Conservation (phyloP, 2,888 invertebrate genomes). For the Kuschelorhynchus macadamiae region DNA sequence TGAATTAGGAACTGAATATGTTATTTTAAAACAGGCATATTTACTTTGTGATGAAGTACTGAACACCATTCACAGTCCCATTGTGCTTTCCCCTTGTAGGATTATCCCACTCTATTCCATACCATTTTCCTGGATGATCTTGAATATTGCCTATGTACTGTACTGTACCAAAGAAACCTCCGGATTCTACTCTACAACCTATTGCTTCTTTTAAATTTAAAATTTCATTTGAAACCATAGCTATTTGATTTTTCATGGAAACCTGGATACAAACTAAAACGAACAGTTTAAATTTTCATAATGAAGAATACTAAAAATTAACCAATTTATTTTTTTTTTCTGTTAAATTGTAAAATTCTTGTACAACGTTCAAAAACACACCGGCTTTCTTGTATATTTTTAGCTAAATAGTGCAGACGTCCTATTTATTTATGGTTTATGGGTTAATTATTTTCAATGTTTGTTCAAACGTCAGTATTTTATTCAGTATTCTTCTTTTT, state of each 20-base stretch:
- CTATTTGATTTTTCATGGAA: constrained; percentile 34
- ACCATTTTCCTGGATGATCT: constrained; percentile 83
- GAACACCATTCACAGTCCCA: constrained; percentile 84
- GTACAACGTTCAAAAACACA: constrained; percentile 16
- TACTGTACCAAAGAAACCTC: constrained; percentile 73
- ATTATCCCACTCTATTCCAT: constrained; percentile 98
- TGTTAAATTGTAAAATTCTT: constrained; percentile 2
- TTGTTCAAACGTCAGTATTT: no score
- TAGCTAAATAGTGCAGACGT: constrained; percentile 31
- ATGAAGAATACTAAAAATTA: not conserved
- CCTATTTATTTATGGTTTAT: no score
- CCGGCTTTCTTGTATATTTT: constrained; percentile 36
- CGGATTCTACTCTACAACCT: constrained; percentile 65
- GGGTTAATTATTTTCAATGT: no score
- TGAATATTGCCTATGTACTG: constrained; percentile 83
- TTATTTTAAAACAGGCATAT: constrained; percentile 1
- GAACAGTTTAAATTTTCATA: not conserved
- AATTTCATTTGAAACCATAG: constrained; percentile 40
- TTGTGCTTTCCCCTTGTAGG: constrained; percentile 91
- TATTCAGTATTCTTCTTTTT: no score
- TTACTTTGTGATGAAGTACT: constrained; percentile 85
- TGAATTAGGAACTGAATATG: no score
- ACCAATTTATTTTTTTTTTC: constrained; percentile 3
- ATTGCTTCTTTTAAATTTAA: constrained; percentile 43
- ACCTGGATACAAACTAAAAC: constrained; percentile 21